phyloP scores from a whole-genome alignment of 37 sponge, comb jelly and placozoan species.

The Bolinopsis microptera region DNA sequence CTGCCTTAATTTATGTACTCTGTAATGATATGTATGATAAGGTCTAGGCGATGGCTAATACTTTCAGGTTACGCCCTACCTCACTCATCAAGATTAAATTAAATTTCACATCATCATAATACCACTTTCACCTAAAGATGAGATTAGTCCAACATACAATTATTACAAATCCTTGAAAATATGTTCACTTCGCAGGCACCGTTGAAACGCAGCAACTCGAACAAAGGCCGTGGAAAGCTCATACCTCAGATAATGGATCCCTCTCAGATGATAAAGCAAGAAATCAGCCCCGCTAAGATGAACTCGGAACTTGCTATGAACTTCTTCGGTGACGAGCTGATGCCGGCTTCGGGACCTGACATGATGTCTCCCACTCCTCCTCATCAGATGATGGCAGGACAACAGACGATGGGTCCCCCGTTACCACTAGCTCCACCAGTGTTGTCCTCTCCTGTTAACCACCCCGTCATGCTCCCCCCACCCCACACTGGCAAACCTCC shows the following conservation, averaged over 20 bases:
- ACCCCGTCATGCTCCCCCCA: background rate
- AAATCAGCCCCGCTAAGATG: slow-evolving; percentile 16
- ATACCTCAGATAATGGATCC: slow-evolving; percentile 55
- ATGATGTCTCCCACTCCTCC: slow-evolving; percentile 18
- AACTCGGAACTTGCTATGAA: slow-evolving; percentile 26
- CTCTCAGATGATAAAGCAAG: slow-evolving; percentile 3
- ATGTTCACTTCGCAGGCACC: slow-evolving; percentile 23
- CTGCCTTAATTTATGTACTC: background rate
- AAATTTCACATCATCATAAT: too few species aligned
- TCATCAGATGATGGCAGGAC: slow-evolving; percentile 43
- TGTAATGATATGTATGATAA: background rate
- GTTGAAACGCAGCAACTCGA: slow-evolving; percentile 27
- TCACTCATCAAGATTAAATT: too few species aligned
- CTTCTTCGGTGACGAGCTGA: slow-evolving; percentile 57
- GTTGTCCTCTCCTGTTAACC: slow-evolving; percentile 19
- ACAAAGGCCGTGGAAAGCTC: slow-evolving; percentile 54
- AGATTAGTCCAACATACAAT: too few species aligned
- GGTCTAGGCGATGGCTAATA: too few species aligned
- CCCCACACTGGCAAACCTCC: slow-evolving; percentile 46
- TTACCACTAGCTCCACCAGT: background rate
- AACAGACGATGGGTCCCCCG: slow-evolving; percentile 51
- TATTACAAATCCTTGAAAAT: too few species aligned
- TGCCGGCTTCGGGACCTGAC: slow-evolving; percentile 32
- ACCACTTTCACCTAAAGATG: too few species aligned
- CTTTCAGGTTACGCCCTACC: too few species aligned